These are phyloP conservation scores for Cantharis flavilabris DNA, from an alignment of 2,888 invertebrate species.

Conservation along the genomic window DNA sequence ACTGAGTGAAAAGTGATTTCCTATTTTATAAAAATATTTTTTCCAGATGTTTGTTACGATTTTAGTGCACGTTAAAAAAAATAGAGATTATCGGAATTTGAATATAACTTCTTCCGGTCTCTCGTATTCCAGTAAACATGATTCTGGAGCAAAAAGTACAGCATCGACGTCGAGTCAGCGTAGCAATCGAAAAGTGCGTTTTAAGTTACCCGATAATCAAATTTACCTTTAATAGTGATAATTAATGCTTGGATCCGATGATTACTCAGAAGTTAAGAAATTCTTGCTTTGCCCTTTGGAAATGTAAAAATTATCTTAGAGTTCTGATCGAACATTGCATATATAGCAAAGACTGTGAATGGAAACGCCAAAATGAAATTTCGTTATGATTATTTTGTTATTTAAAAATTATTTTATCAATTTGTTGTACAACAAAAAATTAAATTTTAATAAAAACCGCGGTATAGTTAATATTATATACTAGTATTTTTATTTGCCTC, in stretches of 20 bases:
- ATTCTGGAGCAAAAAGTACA: neutral
- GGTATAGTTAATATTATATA: neutral
- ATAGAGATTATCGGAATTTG: neutral
- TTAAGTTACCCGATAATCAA: neutral
- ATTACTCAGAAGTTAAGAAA: neutral
- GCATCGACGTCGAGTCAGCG: neutral
- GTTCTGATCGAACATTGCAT: neutral
- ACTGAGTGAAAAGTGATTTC: neutral
- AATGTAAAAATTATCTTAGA: neutral
- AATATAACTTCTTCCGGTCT: neutral
- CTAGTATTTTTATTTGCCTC: neutral
- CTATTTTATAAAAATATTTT: neutral
- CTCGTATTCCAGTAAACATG: neutral
- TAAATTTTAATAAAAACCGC: neutral
- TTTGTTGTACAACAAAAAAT: neutral
- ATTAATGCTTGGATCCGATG: neutral
- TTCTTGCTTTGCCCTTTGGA: neutral
- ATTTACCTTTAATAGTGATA: slow-evolving; percentile 1
- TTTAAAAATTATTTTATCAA: neutral
- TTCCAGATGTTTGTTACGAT: slow-evolving; percentile 5
- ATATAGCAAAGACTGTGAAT: neutral
- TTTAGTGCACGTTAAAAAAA: slow-evolving; percentile 2
- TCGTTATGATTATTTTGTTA: neutral
- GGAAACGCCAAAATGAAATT: neutral
- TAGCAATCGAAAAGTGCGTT: neutral